Base-by-base conservation (phyloP, 2,113 vertebrate species). In the Rhabdornis inornatus region DNA sequence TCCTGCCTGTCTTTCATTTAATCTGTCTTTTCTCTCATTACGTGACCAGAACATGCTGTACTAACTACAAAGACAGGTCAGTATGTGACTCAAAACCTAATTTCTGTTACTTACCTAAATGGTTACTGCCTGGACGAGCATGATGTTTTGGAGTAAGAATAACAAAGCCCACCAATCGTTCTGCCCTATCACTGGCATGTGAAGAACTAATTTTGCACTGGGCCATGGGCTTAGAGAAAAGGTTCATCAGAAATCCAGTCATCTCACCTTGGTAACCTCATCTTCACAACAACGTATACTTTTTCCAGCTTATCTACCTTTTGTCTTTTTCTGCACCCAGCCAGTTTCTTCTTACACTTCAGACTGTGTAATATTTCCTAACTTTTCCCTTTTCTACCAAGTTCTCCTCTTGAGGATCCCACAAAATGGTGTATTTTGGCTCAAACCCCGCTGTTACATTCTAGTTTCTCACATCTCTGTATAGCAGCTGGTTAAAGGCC, bases 1-100 rank as follows among this genome's bases (percentile, higher is more conserved):
- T 70, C 83, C 65, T 77, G 88, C 42, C 83, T 70, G 44, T 53
- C 77, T 94, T 83, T 61, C 31, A 4, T 69, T 94, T 66, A 68
- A 84, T 91, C 82, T 87, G 75, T 83, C 57, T 82, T 89, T 66
- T 50, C 16, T 83, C 90, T 86, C 69, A 63, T 81, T 78, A 89
- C 15, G 6, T 74, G 59, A 83, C 70, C 31, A 69, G 92, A 89
- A 89, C 83, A 65, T 30, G 49, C 69, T 74, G 61, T 60, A 71
- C 63, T 52, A 72, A 75, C 70, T 81, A 35, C n/a, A 92, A 80
- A 92, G 81, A 78, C 63, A 90, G 80, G 76, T 66, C 22, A 83
- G 77, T 69, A 66, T 74, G 63, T 33, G 75, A 95, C 87, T 92
- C 70, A 90, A 90, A 95, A 96, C 52, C 72, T 81, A 77, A 95